Evolutionary conservation across 2,113 vertebrate genomes (phyloP).

Genomic region (Opisthocomus hoazin): DNA sequence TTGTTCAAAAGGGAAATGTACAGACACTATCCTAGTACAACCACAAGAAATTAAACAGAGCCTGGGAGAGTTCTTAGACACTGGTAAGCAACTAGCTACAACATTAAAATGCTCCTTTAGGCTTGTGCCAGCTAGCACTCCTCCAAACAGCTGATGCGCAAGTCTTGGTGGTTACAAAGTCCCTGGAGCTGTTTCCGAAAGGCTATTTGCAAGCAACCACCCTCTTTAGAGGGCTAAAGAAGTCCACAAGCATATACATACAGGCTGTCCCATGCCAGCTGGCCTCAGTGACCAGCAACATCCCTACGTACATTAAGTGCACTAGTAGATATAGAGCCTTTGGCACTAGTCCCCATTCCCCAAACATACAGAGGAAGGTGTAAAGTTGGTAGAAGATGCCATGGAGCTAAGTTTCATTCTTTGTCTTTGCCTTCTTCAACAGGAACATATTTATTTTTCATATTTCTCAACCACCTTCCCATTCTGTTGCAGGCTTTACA

Average conservation of each 20-base stretch:
- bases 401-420: background rate
- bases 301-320: rapidly evolving
- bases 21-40: background rate
- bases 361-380: background rate
- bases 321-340: background rate
- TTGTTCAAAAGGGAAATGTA: background rate
- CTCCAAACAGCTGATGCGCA: background rate
- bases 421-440: background rate
- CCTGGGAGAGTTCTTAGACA: background rate
- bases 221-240: background rate
- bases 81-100: background rate
- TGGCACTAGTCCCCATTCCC: background rate
- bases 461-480: background rate
- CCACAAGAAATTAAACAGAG: background rate
- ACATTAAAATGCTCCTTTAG: background rate
- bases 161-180: background rate
- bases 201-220: background rate
- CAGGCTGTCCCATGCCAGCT: background rate
- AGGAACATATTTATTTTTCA: background rate
- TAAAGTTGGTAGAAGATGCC: background rate
- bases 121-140: background rate
- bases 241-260: background rate
- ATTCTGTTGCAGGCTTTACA: background rate
- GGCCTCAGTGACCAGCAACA: background rate
- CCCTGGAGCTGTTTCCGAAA: background rate